phyloP scores from a whole-genome alignment of 2,113 vertebrate genomes.

The Sylvilagus bachmani region DNA sequence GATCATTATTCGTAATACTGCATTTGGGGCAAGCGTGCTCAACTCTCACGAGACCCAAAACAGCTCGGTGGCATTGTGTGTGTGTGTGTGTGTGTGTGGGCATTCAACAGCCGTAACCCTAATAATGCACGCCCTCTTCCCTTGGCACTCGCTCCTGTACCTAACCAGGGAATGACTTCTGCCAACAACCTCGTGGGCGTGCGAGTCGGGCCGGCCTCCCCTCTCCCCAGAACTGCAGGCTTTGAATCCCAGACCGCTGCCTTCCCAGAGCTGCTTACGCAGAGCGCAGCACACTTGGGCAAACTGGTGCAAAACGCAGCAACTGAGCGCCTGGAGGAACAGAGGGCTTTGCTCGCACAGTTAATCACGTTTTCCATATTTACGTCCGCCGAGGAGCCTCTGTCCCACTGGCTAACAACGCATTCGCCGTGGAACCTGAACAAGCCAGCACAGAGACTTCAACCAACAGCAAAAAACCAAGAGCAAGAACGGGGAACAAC shows the following conservation, averaged over 20 bases:
- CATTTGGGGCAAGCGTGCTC: neutral
- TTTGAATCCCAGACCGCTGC: conserved; percentile 10
- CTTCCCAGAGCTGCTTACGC: neutral
- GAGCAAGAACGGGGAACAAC: neutral
- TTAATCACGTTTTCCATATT: neutral
- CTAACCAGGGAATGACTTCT: neutral
- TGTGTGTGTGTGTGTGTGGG: neutral
- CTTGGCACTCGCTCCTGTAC: neutral
- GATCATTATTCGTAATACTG: neutral
- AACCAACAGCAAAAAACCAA: conserved; percentile 1
- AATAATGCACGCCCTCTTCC: neutral
- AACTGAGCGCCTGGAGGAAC: neutral
- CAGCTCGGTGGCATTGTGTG: neutral
- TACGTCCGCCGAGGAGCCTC: neutral
- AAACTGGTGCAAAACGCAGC: conserved; percentile 11
- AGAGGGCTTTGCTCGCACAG: neutral
- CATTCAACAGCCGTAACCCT: neutral
- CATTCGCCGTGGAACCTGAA: conserved; percentile 25
- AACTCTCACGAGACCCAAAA: neutral
- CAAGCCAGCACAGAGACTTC: neutral
- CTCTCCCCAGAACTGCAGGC: conserved; percentile 5
- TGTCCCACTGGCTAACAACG: neutral
- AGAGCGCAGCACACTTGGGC: neutral
- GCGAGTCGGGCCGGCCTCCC: neutral
- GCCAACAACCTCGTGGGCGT: neutral